A percentile compares a stretch with the other conserved stretches of the same genome.
These are phyloP conservation scores for Remorina albescens DNA, from an alignment of 2,797 vertebrate genomes.

Conservation along the genomic window DNA sequence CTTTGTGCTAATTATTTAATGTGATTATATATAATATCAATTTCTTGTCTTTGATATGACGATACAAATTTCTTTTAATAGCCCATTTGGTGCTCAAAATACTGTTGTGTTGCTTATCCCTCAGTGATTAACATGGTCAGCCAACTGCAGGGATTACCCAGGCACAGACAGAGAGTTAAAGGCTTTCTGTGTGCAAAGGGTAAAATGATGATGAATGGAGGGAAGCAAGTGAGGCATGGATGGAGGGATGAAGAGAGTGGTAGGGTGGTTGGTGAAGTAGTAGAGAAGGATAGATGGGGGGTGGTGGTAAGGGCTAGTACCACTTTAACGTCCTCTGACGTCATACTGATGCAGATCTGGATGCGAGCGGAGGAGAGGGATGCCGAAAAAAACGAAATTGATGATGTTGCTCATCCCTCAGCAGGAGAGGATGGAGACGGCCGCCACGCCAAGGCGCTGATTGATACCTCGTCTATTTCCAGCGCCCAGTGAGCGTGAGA, in stretches of 20 bases:
- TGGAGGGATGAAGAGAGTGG: neutral
- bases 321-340: constrained; percentile 85
- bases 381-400: constrained; percentile 57
- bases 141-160: constrained; percentile 32
- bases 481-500: neutral
- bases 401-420: constrained; percentile 28
- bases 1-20: constrained; percentile 22
- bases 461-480: neutral
- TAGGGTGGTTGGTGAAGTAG: neutral
- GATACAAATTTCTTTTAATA: constrained; percentile 43
- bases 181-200: constrained; percentile 15
- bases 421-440: constrained; percentile 21
- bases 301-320: constrained; percentile 55
- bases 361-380: constrained; percentile 64
- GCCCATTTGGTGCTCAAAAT: constrained; percentile 29
- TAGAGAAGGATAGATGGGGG: constrained; percentile 9
- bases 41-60: constrained; percentile 34
- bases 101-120: constrained; percentile 33
- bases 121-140: constrained; percentile 35
- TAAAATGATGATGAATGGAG: constrained; percentile 18
- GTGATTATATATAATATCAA: constrained; percentile 19
- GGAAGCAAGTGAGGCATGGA: constrained; percentile 8
- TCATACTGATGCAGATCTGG: constrained; percentile 84
- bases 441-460: neutral
- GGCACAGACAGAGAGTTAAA: constrained; percentile 20